Conservation (phyloP, 2,888 invertebrate genomes). For the Acanthacorydalis orientalis region DNA sequence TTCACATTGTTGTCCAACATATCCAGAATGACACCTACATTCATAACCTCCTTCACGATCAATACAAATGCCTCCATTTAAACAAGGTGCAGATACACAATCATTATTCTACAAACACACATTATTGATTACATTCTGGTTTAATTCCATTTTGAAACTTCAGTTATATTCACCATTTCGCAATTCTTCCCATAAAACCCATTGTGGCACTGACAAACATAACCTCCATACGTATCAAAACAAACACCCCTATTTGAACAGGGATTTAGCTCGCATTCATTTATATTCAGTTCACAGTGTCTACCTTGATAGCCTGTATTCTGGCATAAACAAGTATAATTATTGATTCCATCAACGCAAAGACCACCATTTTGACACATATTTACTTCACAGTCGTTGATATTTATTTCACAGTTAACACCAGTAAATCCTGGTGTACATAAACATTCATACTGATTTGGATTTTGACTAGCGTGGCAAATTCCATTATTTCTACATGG, state of each 20-base stretch:
- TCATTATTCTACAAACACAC: slow-evolving; percentile 29
- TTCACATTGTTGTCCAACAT: slow-evolving; percentile 35
- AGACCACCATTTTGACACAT: slow-evolving; percentile 56
- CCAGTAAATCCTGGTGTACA: slow-evolving; percentile 45
- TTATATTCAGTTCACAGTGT: slow-evolving; percentile 59
- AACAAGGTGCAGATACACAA: slow-evolving; percentile 41
- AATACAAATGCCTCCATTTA: slow-evolving; percentile 38
- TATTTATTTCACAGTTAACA: slow-evolving; percentile 49
- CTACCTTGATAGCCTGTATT: slow-evolving; percentile 58
- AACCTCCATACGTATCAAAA: slow-evolving; percentile 69
- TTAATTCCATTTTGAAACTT: too few species aligned
- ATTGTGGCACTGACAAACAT: slow-evolving; percentile 56
- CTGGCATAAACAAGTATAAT: slow-evolving; percentile 62
- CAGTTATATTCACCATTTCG: slow-evolving; percentile 32
- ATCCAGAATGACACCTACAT: slow-evolving; percentile 37
- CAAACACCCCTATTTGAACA: slow-evolving; percentile 60
- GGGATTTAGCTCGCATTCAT: slow-evolving; percentile 59
- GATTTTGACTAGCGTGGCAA: slow-evolving; percentile 29
- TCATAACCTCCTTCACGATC: slow-evolving; percentile 38
- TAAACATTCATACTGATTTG: slow-evolving; percentile 24
- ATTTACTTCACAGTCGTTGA: slow-evolving; percentile 56
- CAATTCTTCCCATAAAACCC: slow-evolving; percentile 72
- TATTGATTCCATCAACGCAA: slow-evolving; percentile 56
- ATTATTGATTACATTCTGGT: too few species aligned
- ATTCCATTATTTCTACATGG: slow-evolving; percentile 69